These are phyloP conservation scores for Platichthys stellatus DNA, from an alignment of 2,113 vertebrate genomes.

Conservation along the genomic window DNA sequence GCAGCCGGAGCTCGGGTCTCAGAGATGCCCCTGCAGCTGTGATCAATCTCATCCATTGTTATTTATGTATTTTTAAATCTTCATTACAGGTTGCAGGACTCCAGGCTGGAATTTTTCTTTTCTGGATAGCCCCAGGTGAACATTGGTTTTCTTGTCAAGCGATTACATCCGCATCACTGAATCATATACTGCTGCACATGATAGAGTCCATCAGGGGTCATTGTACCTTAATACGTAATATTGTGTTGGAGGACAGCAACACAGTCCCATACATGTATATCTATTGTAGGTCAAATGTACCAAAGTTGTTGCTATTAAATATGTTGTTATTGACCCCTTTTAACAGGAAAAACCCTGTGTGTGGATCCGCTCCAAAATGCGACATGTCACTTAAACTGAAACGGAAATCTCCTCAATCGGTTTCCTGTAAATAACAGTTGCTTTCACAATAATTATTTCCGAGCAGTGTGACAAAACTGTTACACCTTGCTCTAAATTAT, in stretches of 20 bases:
- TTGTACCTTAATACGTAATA: no score
- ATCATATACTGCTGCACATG: not conserved
- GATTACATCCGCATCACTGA: not conserved
- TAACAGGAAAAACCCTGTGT: no score
- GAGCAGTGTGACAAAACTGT: not conserved
- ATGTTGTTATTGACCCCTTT: no score
- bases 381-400: no score
- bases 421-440: not conserved
- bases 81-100: not conserved
- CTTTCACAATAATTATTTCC: not conserved
- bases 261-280: not conserved
- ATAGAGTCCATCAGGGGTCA: no score
- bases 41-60: not conserved
- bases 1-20: not conserved
- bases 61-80: not conserved
- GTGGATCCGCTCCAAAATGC: no score
- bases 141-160: not conserved
- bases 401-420: not conserved
- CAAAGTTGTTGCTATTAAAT: no score
- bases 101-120: not conserved
- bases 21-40: not conserved
- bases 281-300: not conserved
- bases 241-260: not conserved
- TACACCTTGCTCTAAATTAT: not conserved
- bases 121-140: conserved; percentile 2